A percentile compares a stretch with the other conserved stretches of the same genome.
These are phyloP conservation scores for Caenorhabditis imperialis DNA, from an alignment of 2,888 invertebrate genomes.

Conservation along the genomic window DNA sequence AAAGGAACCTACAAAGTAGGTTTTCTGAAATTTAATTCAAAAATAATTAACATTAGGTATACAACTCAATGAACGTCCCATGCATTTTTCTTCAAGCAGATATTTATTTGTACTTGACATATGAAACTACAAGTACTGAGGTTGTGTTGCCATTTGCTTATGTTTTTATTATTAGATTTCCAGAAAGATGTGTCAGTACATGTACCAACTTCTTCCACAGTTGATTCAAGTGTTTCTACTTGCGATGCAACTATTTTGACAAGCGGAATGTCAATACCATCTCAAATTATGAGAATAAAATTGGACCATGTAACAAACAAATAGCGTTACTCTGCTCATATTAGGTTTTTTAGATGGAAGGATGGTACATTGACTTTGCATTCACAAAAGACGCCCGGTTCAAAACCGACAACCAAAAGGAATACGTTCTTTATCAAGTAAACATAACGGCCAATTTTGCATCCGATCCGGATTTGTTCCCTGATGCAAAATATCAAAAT, in stretches of 20 bases:
- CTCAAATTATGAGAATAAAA: constrained; percentile 41
- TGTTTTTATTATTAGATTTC: constrained; percentile 2
- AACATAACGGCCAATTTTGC: constrained; percentile 61
- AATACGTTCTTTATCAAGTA: constrained; percentile 57
- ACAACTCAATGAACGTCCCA: constrained; percentile 18
- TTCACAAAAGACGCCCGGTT: constrained; percentile 50
- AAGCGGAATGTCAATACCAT: constrained; percentile 12
- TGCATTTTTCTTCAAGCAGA: constrained; percentile 54
- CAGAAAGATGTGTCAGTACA: constrained; percentile 47
- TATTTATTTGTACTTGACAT: constrained; percentile 57
- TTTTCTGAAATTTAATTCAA: neutral
- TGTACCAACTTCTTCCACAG: constrained; percentile 47
- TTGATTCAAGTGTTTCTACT: constrained; percentile 11
- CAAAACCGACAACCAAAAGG: constrained; percentile 47
- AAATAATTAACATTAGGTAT: constrained; percentile 31
- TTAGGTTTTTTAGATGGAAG: constrained; percentile 37
- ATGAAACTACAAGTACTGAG: constrained; percentile 16
- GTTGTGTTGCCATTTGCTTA: too few species aligned
- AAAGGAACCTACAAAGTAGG: constrained; percentile 48
- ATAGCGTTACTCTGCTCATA: neutral
- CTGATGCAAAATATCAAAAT: constrained; percentile 42
- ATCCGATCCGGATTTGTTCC: constrained; percentile 44
- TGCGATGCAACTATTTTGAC: constrained; percentile 31
- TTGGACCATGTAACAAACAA: constrained; percentile 44
- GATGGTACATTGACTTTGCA: constrained; percentile 46